Base-by-base conservation (phyloP, 1,140 invertebrate genomes). In the Platorchestia sp. region DNA sequence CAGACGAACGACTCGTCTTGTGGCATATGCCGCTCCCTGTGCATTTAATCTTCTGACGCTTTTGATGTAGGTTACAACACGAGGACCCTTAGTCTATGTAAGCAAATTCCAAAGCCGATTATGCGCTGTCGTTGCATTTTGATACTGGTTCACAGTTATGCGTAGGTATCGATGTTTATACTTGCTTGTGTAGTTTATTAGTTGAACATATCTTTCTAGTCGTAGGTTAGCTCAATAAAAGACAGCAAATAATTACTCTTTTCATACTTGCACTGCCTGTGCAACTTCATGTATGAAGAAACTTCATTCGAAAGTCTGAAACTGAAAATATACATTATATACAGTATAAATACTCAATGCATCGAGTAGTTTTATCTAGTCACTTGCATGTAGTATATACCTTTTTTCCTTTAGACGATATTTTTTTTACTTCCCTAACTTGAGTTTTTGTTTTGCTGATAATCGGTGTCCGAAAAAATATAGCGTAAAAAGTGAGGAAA, bases 131-230 rank as follows among this genome's bases (percentile, higher is more conserved):
- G 59, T 75, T 75, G 59, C 59, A 75, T 75, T 75, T 75, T 75
- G 59, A 75, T 14, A 75, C 27, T 75, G 59, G 41, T 89, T 42
- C 87, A 89, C 87, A 27, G 87, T 5, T 89, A 42, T 89, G 5
- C 3, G 5, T 89, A 42, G 5, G 43, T 89, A 19, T 42, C 42
- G 36, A 41, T 44, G 87, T 75, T 10, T 75, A 75, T 75, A 75
- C 59, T 36, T 95, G 47, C 86, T 43, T 93, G 91, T 47, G 14
- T 93, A 93, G 43, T 40, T 45, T 27, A 93, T 45, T 93, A 93
- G 91, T 93, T 14, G 91, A 90, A 93, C 91, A 93, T 93, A 93
- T 93, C 91, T 93, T 44, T 93, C 91, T 93, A 93, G 91, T 93
- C 91, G 91, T 93, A 93, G 91, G 6, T 93, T 93, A 93, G 91